These are phyloP conservation scores for Drosophila kurseongensis DNA, from an alignment of 1,140 invertebrate species.

Conservation along the genomic window DNA sequence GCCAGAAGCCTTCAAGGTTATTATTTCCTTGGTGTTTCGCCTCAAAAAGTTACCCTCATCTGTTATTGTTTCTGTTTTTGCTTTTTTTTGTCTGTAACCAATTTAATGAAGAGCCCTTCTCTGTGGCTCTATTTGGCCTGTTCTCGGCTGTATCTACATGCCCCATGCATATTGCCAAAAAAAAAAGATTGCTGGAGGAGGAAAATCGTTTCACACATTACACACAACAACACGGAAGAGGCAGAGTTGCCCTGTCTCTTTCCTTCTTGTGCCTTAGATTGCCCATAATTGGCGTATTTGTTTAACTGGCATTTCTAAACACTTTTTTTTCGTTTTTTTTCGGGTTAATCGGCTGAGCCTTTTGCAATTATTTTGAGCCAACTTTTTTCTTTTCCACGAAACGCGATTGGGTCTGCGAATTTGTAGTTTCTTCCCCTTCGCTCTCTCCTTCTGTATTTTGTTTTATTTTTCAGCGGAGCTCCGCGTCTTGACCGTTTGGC, in stretches of 20 bases:
- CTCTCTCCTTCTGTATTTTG: conserved; percentile 31
- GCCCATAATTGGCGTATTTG: conserved; percentile 39
- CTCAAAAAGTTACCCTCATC: conserved; percentile 29
- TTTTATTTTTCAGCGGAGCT: conserved; percentile 62
- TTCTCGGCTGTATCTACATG: conserved; percentile 41
- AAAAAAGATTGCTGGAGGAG: conserved; percentile 32
- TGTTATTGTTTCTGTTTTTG: conserved; percentile 2
- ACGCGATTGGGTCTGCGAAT: conserved; percentile 43
- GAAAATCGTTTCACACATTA: conserved; percentile 52
- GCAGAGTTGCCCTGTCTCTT: conserved; percentile 39
- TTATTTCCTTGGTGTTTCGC: conserved; percentile 52
- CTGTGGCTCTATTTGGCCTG: conserved; percentile 26
- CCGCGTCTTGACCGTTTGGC: conserved; percentile 79
- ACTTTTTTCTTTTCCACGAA: conserved; percentile 34
- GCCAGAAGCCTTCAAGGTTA: conserved; percentile 69
- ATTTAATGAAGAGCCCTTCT: conserved; percentile 21
- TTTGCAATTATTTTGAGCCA: conserved; percentile 27
- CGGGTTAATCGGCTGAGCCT: conserved; percentile 11
- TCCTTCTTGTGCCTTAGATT: conserved; percentile 32
- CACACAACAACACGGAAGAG: conserved; percentile 51
- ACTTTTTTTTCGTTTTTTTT: conserved; percentile 15
- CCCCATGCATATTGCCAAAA: conserved; percentile 35
- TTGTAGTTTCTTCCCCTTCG: conserved; percentile 67
- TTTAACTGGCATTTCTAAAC: conserved; percentile 34
- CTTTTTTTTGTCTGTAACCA: background rate